A percentile compares a stretch with the other conserved stretches of the same genome.
These are phyloP conservation scores for Phaedon cochleariae DNA, from an alignment of 2,888 invertebrate species.

Conservation along the genomic window DNA sequence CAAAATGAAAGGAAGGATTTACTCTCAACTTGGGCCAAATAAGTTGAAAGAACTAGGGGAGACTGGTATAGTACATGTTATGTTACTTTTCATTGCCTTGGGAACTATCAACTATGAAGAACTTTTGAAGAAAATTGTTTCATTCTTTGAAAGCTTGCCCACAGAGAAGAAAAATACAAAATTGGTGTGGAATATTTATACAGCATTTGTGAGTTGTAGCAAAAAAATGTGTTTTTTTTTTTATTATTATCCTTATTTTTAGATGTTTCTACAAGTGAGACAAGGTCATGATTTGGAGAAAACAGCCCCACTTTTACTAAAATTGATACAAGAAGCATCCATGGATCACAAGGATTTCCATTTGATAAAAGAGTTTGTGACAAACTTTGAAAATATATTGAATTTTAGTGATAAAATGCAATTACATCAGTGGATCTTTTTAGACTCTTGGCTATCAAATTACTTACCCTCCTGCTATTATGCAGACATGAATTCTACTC, in stretches of 20 bases:
- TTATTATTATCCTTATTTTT: constrained; percentile 32
- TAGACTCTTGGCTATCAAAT: constrained; percentile 55
- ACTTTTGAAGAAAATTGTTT: constrained; percentile 52
- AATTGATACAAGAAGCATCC: constrained; percentile 49
- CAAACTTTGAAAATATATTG: constrained; percentile 49
- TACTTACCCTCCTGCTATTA: constrained; percentile 53
- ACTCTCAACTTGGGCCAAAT: constrained; percentile 57
- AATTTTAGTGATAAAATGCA: constrained; percentile 48
- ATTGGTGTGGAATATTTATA: constrained; percentile 53
- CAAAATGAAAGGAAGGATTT: constrained; percentile 59
- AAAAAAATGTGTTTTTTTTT: neutral
- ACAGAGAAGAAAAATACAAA: constrained; percentile 45
- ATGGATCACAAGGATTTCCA: constrained; percentile 48
- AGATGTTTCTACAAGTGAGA: constrained; percentile 51
- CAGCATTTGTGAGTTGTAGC: constrained; percentile 51
- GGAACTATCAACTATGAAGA: constrained; percentile 53
- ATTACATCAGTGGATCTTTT: constrained; percentile 54
- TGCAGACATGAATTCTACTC: constrained; percentile 49
- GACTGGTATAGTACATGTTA: constrained; percentile 53
- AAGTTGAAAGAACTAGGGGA: constrained; percentile 56
- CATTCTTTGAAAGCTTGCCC: constrained; percentile 50
- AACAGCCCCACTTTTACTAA: constrained; percentile 44
- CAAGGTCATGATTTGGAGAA: constrained; percentile 48
- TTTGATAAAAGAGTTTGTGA: constrained; percentile 51
- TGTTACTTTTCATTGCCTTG: constrained; percentile 53